Percentiles rank a stretch among this genome's conserved stretches.
Conservation (phyloP, 2,888 invertebrate genomes). For the Eulithis prunata region DNA sequence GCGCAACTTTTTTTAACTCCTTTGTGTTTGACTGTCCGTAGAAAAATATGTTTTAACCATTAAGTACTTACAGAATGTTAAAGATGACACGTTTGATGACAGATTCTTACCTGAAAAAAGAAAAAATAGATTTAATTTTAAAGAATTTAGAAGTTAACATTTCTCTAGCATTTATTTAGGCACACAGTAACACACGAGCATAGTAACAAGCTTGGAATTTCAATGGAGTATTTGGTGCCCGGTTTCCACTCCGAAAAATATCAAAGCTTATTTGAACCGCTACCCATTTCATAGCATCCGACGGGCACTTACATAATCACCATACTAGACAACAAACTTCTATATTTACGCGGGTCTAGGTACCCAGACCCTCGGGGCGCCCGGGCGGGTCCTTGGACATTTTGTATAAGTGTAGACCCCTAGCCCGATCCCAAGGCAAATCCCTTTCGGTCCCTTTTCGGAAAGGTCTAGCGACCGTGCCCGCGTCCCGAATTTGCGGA, state of each 20-base stretch:
- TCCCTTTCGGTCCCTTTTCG: conserved; percentile 82
- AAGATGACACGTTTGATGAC: background rate
- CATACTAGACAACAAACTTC: conserved; percentile 74
- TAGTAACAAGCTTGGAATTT: conserved; percentile 4
- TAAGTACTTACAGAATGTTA: conserved; percentile 8
- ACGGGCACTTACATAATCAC: conserved; percentile 61
- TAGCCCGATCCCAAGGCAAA: conserved; percentile 79
- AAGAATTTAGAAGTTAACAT: background rate
- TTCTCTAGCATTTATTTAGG: too few species aligned
- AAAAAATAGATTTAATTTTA: background rate
- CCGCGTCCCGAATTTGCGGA: conserved; percentile 81
- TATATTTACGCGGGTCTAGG: conserved; percentile 77
- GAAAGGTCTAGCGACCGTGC: conserved; percentile 78
- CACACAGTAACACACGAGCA: too few species aligned
- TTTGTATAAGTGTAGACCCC: conserved; percentile 83
- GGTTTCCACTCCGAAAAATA: conserved; percentile 18
- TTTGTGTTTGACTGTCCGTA: too few species aligned
- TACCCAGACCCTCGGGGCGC: conserved; percentile 67
- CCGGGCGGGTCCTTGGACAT: conserved; percentile 77
- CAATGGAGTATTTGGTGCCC: conserved; percentile 3
- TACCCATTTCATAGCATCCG: conserved; percentile 17
- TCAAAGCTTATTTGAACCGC: conserved; percentile 7
- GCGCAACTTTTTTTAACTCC: too few species aligned
- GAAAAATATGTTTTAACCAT: background rate
- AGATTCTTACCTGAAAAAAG: conserved; percentile 18